These are phyloP conservation scores for Sebastes diaconus DNA, from an alignment of 2,797 vertebrate species.

Conservation along the genomic window DNA sequence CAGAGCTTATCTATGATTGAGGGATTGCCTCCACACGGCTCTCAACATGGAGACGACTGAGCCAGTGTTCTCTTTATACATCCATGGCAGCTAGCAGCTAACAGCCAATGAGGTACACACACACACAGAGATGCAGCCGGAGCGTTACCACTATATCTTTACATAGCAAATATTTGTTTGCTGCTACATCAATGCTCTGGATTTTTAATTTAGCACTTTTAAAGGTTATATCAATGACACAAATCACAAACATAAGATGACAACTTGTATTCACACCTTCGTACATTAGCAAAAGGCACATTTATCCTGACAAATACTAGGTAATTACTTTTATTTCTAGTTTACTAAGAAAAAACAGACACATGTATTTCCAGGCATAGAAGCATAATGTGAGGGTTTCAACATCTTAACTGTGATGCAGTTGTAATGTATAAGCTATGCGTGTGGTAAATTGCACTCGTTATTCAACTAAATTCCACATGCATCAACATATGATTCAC, in stretches of 20 bases:
- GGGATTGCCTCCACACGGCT: not conserved
- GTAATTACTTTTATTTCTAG: not conserved
- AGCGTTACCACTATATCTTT: not conserved
- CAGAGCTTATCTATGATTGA: not conserved
- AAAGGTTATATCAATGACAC: too few species aligned
- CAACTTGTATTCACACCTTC: not conserved
- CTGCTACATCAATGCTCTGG: too few species aligned
- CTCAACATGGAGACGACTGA: not conserved
- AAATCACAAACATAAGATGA: not conserved
- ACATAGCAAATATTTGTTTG: not conserved
- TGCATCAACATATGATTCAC: slow-evolving; percentile 38
- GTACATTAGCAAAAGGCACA: not conserved
- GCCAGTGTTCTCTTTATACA: not conserved
- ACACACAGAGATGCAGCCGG: too few species aligned
- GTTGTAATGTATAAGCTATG: not conserved
- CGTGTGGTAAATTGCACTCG: not conserved
- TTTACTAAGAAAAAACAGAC: not conserved
- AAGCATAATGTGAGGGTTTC: not conserved
- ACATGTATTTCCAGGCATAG: not conserved
- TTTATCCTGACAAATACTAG: not conserved
- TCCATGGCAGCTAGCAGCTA: not conserved
- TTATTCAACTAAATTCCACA: slow-evolving; percentile 17
- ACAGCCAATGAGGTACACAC: not conserved
- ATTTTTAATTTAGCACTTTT: too few species aligned
- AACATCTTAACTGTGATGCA: not conserved